Evolutionary conservation across 2,797 vertebrate species (phyloP).

Genomic region (Lophius americanus): DNA sequence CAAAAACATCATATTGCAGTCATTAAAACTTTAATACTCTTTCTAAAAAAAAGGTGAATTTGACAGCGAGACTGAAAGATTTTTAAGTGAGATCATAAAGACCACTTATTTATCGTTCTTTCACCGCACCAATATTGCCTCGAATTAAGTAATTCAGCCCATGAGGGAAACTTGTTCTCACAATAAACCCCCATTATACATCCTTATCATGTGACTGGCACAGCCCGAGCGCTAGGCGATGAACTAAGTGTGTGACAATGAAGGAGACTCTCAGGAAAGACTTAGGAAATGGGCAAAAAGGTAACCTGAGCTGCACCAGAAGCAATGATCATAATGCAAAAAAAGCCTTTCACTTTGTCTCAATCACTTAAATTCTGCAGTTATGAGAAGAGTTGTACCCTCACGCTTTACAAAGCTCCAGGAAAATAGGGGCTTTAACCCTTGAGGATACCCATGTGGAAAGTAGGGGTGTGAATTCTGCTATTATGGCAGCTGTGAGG

Average conservation of each 20-base stretch:
- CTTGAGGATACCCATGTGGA: constrained; percentile 44
- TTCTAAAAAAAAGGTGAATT: neutral
- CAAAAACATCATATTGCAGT: constrained; percentile 9
- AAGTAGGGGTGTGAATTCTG: constrained; percentile 59
- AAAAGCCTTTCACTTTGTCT: constrained; percentile 17
- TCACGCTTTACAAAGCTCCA: constrained; percentile 34
- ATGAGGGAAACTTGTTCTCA: constrained; percentile 8
- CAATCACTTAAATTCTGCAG: constrained; percentile 20
- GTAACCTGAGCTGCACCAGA: constrained; percentile 10
- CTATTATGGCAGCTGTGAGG: constrained; percentile 63
- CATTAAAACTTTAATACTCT: constrained; percentile 25
- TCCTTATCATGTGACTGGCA: constrained; percentile 13
- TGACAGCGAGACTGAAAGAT: neutral
- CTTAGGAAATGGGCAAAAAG: neutral
- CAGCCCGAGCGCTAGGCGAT: neutral
- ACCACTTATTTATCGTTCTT: neutral
- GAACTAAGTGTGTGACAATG: constrained; percentile 7
- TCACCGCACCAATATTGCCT: neutral
- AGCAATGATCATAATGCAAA: neutral
- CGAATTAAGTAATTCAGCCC: neutral
- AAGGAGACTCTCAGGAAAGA: constrained; percentile 11
- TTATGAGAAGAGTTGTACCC: constrained; percentile 26
- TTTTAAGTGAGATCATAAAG: constrained; percentile 18
- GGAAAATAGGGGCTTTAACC: constrained; percentile 40
- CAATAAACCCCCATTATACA: constrained; percentile 7